Evolutionary conservation across 2,113 vertebrate genomes (phyloP).

Genomic region (Uria lomvia): DNA sequence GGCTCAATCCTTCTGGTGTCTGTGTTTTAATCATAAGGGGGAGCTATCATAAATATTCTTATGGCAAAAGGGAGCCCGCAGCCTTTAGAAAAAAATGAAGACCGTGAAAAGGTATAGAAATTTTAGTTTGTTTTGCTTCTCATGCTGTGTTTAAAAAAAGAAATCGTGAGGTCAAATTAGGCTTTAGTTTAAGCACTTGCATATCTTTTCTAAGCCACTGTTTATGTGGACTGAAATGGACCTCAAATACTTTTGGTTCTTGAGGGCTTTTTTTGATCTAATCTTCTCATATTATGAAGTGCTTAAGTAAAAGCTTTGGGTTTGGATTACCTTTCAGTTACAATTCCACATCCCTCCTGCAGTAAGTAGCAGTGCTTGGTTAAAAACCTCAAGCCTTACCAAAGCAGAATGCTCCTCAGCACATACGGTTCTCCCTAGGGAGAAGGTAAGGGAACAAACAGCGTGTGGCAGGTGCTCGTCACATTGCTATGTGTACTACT

Average conservation of each 20-base stretch:
- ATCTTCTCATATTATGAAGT: neutral
- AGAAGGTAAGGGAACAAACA: neutral
- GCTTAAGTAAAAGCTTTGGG: neutral
- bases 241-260: neutral
- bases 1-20: neutral
- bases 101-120: neutral
- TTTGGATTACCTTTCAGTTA: neutral
- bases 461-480: neutral
- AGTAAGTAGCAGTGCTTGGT: neutral
- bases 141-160: neutral
- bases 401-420: neutral
- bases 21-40: conserved; percentile 15
- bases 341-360: neutral
- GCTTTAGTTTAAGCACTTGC: neutral
- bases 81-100: neutral
- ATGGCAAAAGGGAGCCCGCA: neutral
- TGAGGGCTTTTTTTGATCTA: neutral
- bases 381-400: neutral
- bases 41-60: neutral
- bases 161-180: neutral
- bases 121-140: neutral
- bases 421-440: neutral
- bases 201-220: neutral
- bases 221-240: neutral
- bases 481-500: neutral